phyloP scores from a whole-genome alignment of 1,140 invertebrate species.

The Aphelinus atriplicis region DNA sequence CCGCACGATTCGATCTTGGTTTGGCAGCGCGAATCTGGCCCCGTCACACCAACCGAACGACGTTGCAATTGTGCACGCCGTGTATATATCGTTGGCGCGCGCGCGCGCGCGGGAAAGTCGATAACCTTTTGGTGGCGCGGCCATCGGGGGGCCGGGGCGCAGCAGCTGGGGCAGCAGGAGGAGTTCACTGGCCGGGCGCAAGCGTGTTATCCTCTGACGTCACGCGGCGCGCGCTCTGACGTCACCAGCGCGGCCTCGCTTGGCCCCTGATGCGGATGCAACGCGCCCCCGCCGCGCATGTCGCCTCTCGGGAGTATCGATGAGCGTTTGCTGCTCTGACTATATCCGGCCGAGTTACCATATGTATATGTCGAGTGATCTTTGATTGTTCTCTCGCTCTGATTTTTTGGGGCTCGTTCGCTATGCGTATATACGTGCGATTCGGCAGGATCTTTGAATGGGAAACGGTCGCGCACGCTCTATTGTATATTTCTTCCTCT shows the following conservation, averaged over 20 bases:
- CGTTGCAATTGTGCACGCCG: no score
- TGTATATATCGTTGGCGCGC: no score
- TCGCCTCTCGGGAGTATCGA: conserved; percentile 4
- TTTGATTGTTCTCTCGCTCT: not conserved
- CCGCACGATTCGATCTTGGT: no score
- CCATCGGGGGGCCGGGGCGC: not conserved
- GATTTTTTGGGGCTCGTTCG: not conserved
- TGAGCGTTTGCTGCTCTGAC: not conserved
- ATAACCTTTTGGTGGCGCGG: conserved; percentile 35
- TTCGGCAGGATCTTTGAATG: no score
- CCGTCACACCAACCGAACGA: no score
- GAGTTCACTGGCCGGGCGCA: conserved; percentile 55
- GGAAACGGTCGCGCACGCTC: no score
- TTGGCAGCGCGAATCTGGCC: no score
- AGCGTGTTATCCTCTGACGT: conserved; percentile 49
- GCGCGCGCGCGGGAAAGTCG: conserved; percentile 20
- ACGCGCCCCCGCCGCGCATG: not conserved
- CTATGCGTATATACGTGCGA: not conserved
- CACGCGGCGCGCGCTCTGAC: not conserved
- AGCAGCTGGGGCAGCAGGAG: conserved; percentile 14
- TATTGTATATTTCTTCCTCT: no score
- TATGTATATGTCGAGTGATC: no score
- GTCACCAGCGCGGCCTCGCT: not conserved
- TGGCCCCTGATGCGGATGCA: not conserved
- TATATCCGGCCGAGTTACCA: not conserved